phyloP scores from a whole-genome alignment of 1,140 invertebrate species.

The Cyphomyrmex costatus region DNA sequence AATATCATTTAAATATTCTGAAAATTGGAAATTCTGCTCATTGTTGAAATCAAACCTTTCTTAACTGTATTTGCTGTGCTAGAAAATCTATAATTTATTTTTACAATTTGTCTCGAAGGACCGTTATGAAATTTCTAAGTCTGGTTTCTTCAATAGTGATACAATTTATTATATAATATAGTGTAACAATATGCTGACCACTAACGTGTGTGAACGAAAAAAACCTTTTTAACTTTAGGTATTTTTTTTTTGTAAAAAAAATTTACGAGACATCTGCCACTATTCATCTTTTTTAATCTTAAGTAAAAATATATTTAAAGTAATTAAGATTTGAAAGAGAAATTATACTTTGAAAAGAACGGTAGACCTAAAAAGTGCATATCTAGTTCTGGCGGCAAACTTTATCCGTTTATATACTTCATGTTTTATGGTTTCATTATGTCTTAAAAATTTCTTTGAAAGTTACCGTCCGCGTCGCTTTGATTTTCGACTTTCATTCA shows the following conservation, averaged over 20 bases:
- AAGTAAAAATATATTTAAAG: background rate
- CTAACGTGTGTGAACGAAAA: background rate
- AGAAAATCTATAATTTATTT: background rate
- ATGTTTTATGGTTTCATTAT: background rate
- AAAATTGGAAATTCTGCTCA: background rate
- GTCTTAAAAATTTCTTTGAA: background rate
- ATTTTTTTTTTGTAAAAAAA: background rate
- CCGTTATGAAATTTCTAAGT: background rate
- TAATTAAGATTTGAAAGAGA: background rate
- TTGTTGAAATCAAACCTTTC: background rate
- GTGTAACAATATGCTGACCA: background rate
- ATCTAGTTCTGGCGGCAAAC: background rate
- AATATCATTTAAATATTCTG: background rate
- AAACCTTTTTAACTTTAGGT: background rate
- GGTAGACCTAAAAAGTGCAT: background rate
- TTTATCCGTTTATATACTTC: background rate
- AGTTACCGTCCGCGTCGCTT: background rate
- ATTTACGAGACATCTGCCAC: background rate
- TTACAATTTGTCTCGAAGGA: background rate
- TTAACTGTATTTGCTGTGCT: background rate
- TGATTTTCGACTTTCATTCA: background rate
- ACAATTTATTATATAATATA: background rate
- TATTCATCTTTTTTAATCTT: background rate
- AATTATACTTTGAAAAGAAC: background rate
- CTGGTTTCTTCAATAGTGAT: background rate